phyloP scores from a whole-genome alignment of 2,888 invertebrate genomes.

The Gymnosoma rotundatum region DNA sequence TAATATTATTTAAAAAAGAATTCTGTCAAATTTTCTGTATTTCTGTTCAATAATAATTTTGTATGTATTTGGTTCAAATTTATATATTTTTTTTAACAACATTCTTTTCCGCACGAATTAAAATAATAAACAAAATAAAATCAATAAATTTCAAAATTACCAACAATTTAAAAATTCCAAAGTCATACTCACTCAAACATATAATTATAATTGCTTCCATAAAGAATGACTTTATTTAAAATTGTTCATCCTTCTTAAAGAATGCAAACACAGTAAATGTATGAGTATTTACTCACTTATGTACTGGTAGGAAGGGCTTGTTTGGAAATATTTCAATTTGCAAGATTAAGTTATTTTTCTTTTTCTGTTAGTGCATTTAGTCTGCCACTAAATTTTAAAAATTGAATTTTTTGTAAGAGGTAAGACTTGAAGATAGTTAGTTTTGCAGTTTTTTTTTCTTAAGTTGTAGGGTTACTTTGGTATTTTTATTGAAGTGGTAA shows the following conservation, averaged over 20 bases:
- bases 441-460: neutral
- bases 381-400: neutral
- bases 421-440: neutral
- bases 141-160: conserved; percentile 56
- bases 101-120: neutral
- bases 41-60: neutral
- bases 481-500: neutral
- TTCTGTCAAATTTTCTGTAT: neutral
- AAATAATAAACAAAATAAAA: conserved; percentile 4
- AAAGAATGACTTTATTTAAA: conserved; percentile 55
- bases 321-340: conserved; percentile 54
- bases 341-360: conserved; percentile 24
- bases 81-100: neutral
- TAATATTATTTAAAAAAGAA: too few species aligned
- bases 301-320: conserved; percentile 51
- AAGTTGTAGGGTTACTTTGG: neutral
- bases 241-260: neutral
- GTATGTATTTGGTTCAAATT: neutral
- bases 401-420: conserved; percentile 30
- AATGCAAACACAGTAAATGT: conserved; percentile 38
- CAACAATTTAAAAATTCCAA: conserved; percentile 62
- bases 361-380: neutral
- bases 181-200: conserved; percentile 24
- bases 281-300: neutral
- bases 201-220: conserved; percentile 29